These are phyloP conservation scores for Apantesis nais DNA, from an alignment of 2,888 invertebrate genomes.

Conservation along the genomic window DNA sequence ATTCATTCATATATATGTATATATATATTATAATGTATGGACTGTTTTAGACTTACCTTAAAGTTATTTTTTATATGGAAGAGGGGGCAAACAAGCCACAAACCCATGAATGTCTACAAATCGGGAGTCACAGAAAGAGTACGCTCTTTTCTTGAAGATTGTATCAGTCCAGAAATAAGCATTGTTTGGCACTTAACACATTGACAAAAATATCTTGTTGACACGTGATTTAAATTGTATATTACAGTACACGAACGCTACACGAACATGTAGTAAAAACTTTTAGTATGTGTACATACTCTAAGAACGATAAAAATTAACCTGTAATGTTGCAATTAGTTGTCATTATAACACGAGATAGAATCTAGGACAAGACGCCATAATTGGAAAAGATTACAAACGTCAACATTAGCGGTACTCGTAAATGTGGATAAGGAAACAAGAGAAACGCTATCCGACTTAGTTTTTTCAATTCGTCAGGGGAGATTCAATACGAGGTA, in stretches of 20 bases:
- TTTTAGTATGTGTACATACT: conserved; percentile 17
- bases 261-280: background rate
- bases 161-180: too few relatives aligned
- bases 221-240: background rate
- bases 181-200: background rate
- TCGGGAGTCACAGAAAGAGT: too few relatives aligned
- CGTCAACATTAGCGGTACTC: conserved; percentile 41
- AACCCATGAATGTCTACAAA: too few relatives aligned
- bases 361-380: conserved; percentile 42
- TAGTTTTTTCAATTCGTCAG: conserved; percentile 51
- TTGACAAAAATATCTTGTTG: background rate
- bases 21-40: too few relatives aligned
- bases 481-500: conserved; percentile 50
- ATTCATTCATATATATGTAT: too few relatives aligned
- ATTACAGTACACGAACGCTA: background rate
- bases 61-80: too few relatives aligned
- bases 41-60: too few relatives aligned
- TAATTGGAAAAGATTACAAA: conserved; percentile 47
- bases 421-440: conserved; percentile 35
- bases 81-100: too few relatives aligned
- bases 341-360: conserved; percentile 43
- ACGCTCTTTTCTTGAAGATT: too few relatives aligned
- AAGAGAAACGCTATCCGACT: conserved; percentile 42
- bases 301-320: conserved; percentile 40
- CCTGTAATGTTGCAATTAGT: conserved; percentile 41